These are phyloP conservation scores for Tetrax tetrax DNA, from an alignment of 2,113 vertebrate species.

Conservation along the genomic window DNA sequence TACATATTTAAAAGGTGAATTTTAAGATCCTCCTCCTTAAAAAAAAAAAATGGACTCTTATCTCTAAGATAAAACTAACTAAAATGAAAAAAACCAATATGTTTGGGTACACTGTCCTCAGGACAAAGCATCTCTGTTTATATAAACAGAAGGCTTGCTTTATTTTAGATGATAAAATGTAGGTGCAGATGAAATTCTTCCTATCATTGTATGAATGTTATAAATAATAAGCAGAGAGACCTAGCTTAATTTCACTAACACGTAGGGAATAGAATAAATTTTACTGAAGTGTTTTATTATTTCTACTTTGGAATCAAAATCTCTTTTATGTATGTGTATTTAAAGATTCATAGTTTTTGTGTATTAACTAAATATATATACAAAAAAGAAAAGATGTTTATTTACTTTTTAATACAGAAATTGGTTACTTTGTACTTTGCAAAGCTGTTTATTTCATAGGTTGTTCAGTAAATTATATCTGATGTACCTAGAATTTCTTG, in stretches of 20 bases:
- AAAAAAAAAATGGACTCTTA: not conserved
- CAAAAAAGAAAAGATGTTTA: not conserved
- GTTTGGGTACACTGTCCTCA: not conserved
- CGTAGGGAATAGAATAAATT: not conserved
- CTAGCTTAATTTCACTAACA: not conserved
- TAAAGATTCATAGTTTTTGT: not conserved
- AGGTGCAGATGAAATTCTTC: not conserved
- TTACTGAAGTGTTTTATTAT: not conserved
- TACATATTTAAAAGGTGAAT: not conserved
- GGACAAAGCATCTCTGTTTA: not conserved
- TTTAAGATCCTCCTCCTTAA: not conserved
- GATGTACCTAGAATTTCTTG: not conserved
- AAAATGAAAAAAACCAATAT: not conserved
- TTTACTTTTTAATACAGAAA: not conserved
- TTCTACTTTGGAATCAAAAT: not conserved
- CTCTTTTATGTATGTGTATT: not conserved
- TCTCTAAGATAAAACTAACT: not conserved
- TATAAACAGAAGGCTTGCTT: not conserved
- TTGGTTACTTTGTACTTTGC: not conserved
- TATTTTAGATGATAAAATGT: not conserved
- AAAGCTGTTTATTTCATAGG: not conserved
- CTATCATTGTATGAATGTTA: not conserved
- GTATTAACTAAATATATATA: not conserved
- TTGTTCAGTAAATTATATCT: not conserved
- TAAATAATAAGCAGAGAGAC: not conserved